Evolutionary conservation across 2,797 vertebrate genomes (phyloP), one percentile per base, ranked within the genome.

Genomic region (Phalanger gymnotis): DNA sequence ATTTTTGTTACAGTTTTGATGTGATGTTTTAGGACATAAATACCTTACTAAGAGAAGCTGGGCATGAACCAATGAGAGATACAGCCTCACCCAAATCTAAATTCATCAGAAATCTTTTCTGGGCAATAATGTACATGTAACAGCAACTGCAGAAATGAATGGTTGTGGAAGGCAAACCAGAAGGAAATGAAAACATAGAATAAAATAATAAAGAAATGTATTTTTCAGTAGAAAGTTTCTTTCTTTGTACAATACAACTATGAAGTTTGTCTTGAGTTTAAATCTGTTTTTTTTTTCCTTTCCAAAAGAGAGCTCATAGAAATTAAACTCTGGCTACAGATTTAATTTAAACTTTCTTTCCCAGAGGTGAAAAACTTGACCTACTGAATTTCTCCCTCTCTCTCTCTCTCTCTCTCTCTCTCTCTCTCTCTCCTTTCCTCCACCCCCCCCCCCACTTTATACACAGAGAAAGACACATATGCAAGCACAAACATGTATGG

Each of bases 1-100:
- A n/a, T 25, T 91, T 34, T 90, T 94, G 97, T 66, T 56, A 66
- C 66, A 66, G 2, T 92, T 95, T 93, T 4, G 53, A 57, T 92
- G 66, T 90, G n/a, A 87, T 91, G 13, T 4, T 87, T 81, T 14
- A 53, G n/a, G 10, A 31, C 91, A 0, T 56, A 34, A 57, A 47
- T 90, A 90, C 12, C 0, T 10, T 93, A 92, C 5, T 52, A n/a
- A 0, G 3, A 94, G 56, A 57, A 95, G 19, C 31, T 92, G 90
- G 87, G 0, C 0, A 73, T 27, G 10, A 94, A 4, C 27, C 28
- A n/a, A 2, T 52, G 2, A 95, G 31, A 89, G 27, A 92, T 66
- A 54, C 2, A 5, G 31, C 31, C 57, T 93, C 16, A 92, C 12
- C 0, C 40, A 96, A 95, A 94, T 93, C 28, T 87, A 51, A 95